A percentile compares a stretch with the other conserved stretches of the same genome.
Conservation (phyloP, 2,797 vertebrate genomes). For the Liasis olivaceus region DNA sequence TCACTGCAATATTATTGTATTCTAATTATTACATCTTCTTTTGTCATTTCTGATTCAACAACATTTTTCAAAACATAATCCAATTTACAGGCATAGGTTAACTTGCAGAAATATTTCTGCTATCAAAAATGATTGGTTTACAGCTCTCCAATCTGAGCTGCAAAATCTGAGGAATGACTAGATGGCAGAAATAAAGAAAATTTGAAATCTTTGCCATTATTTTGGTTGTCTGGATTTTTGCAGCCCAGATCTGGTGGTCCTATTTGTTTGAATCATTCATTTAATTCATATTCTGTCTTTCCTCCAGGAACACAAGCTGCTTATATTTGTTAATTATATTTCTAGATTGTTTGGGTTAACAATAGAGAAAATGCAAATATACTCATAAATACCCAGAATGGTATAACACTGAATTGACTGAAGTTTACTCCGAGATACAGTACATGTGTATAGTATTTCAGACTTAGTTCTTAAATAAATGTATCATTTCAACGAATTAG, state of each 20-base stretch:
- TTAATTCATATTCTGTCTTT: neutral
- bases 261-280: neutral
- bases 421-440: neutral
- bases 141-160: neutral
- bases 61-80: neutral
- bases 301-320: neutral
- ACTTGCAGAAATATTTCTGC: neutral
- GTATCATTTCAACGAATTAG: neutral
- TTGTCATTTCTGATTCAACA: neutral
- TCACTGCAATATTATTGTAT: neutral
- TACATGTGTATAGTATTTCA: neutral
- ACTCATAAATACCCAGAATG: neutral
- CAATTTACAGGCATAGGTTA: neutral
- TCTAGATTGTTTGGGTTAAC: neutral
- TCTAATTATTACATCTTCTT: neutral
- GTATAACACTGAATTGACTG: neutral
- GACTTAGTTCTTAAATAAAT: neutral
- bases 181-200: neutral
- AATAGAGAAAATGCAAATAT: neutral
- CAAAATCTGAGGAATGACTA: neutral
- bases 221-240: neutral
- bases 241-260: neutral
- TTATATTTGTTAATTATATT: neutral
- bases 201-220: neutral
- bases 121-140: neutral